Evolutionary conservation across 2,113 vertebrate species (phyloP).

Genomic region (Microtus pennsylvanicus): DNA sequence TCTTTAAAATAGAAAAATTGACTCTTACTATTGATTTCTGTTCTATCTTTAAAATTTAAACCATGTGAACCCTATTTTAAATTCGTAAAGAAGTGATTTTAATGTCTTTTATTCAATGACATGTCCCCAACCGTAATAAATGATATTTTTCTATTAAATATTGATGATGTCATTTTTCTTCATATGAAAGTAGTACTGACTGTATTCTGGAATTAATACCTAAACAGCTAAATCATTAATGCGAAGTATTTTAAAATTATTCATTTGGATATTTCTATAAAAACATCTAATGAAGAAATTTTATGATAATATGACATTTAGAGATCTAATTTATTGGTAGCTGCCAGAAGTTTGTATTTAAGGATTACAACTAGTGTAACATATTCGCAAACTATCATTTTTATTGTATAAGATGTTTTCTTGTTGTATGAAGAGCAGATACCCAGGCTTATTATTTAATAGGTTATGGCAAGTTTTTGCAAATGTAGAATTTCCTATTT

Average conservation of each 20-base stretch:
- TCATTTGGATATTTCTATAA: background rate
- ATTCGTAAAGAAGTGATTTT: background rate
- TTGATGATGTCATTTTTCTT: background rate
- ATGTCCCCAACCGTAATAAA: background rate
- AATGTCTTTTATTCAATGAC: background rate
- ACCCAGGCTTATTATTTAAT: background rate
- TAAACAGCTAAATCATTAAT: background rate
- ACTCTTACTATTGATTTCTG: background rate
- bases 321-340: background rate
- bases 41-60: background rate
- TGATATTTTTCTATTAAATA: background rate
- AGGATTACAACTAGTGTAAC: background rate
- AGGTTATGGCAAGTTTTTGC: background rate
- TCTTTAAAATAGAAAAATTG: background rate
- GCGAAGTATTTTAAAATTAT: background rate
- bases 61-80: background rate
- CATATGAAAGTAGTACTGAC: background rate
- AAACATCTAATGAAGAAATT: background rate
- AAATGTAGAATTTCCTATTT: constrained; percentile 14
- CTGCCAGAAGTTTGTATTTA: background rate
- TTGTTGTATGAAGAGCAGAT: background rate
- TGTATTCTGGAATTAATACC: background rate
- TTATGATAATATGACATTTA: background rate
- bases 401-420: background rate
- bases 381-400: background rate